These are phyloP conservation scores for Dermatemys mawii DNA, from an alignment of 2,113 vertebrate genomes.

Conservation along the genomic window DNA sequence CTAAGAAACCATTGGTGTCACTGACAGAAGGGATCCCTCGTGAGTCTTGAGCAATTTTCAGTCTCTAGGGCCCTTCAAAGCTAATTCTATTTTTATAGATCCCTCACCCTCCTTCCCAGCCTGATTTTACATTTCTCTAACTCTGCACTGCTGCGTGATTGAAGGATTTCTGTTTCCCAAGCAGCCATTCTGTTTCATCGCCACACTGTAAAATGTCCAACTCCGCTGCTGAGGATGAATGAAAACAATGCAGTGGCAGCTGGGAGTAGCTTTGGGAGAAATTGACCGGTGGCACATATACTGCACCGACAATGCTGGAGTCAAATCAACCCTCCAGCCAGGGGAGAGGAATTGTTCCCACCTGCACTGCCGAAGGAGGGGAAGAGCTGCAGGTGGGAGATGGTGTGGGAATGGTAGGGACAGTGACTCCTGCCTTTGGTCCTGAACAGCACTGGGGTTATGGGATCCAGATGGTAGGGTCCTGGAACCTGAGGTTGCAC, in stretches of 20 bases:
- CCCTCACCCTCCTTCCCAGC: not conserved
- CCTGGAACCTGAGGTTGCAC: no score
- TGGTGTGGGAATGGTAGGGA: no score
- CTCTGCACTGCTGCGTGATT: slow-evolving; percentile 13
- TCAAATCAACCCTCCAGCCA: no score
- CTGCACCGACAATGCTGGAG: not conserved
- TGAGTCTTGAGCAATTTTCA: not conserved
- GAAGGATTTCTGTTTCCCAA: not conserved
- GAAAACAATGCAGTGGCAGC: not conserved
- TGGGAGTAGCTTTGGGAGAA: not conserved
- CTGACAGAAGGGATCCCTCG: not conserved
- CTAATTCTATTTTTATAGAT: slow-evolving; percentile 27
- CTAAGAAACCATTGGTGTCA: not conserved
- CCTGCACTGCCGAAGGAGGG: no score
- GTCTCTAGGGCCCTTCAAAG: not conserved
- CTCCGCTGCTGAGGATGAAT: not conserved
- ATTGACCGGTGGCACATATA: not conserved
- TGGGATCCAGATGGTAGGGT: no score
- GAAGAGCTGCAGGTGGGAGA: no score
- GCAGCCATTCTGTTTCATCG: not conserved
- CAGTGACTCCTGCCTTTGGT: no score
- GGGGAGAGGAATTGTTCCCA: no score
- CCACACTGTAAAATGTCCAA: not conserved
- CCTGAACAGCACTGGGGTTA: no score
- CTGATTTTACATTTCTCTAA: not conserved